Conservation (phyloP, 2,888 invertebrate genomes). For the Tachina lurida region DNA sequence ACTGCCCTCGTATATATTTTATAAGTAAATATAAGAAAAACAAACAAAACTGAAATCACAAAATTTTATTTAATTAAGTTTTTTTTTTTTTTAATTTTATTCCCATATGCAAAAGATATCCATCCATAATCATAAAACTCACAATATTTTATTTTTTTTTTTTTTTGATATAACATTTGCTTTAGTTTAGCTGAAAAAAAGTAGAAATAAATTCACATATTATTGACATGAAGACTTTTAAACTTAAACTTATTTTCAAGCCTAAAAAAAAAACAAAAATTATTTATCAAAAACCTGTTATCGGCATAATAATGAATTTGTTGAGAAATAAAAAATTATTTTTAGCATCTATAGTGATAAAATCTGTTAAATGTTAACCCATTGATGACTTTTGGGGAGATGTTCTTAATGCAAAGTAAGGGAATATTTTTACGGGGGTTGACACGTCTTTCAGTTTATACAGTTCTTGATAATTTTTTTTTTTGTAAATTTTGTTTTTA, state of each 20-base stretch:
- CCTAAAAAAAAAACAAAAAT: slow-evolving; percentile 17
- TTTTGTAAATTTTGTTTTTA: too few species aligned
- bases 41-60: slow-evolving; percentile 30
- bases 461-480: too few species aligned
- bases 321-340: background rate
- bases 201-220: background rate
- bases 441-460: too few species aligned
- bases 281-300: slow-evolving; percentile 30
- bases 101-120: background rate
- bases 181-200: background rate
- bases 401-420: too few species aligned
- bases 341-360: background rate
- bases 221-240: background rate
- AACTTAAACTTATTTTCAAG: background rate
- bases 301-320: background rate
- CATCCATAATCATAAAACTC: background rate
- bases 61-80: slow-evolving; percentile 48
- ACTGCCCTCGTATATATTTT: slow-evolving; percentile 2
- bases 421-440: too few species aligned
- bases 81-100: slow-evolving; percentile 16
- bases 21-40: slow-evolving; percentile 28
- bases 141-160: background rate
- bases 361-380: background rate
- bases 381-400: too few species aligned
- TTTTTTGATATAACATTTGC: background rate